phyloP scores from a whole-genome alignment of 2,797 vertebrate genomes.

The Acipenser transmontanus region DNA sequence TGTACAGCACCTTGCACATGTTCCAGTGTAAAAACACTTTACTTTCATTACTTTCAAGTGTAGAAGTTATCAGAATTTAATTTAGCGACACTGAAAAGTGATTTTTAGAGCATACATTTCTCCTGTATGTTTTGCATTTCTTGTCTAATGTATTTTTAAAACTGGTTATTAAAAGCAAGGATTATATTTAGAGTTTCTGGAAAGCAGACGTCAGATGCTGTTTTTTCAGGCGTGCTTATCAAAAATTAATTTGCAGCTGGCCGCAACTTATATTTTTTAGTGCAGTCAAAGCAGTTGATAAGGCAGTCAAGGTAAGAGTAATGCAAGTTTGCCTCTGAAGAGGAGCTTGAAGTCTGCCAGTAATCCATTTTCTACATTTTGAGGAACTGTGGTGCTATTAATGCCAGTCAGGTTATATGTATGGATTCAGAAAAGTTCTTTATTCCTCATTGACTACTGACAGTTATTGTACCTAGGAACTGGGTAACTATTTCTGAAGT shows the following conservation, averaged over 20 bases:
- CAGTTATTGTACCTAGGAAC: conserved; percentile 82
- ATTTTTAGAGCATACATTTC: not conserved
- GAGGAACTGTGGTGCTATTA: conserved; percentile 66
- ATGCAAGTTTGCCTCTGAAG: conserved; percentile 52
- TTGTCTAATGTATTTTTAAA: conserved; percentile 1
- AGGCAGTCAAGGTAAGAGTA: conserved; percentile 39
- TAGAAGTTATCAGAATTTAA: not conserved
- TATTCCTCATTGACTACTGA: conserved; percentile 83
- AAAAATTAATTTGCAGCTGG: conserved; percentile 62
- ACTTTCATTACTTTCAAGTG: not conserved
- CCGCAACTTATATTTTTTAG: conserved; percentile 49
- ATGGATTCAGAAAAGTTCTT: conserved; percentile 78
- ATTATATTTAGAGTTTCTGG: conserved; percentile 8
- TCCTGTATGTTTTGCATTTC: not conserved
- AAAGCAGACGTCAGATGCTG: conserved; percentile 6
- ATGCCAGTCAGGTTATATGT: conserved; percentile 76
- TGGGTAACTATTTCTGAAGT: conserved; percentile 89
- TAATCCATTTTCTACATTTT: conserved; percentile 72
- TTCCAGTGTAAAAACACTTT: not conserved
- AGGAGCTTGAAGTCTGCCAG: conserved; percentile 74
- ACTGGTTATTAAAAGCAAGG: conserved; percentile 10
- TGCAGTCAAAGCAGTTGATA: conserved; percentile 57
- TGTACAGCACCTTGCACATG: not conserved
- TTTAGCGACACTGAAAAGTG: not conserved
- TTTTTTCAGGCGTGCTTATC: conserved; percentile 50